Conservation (phyloP, 1,140 invertebrate genomes). For the Drosophila ananassae region DNA sequence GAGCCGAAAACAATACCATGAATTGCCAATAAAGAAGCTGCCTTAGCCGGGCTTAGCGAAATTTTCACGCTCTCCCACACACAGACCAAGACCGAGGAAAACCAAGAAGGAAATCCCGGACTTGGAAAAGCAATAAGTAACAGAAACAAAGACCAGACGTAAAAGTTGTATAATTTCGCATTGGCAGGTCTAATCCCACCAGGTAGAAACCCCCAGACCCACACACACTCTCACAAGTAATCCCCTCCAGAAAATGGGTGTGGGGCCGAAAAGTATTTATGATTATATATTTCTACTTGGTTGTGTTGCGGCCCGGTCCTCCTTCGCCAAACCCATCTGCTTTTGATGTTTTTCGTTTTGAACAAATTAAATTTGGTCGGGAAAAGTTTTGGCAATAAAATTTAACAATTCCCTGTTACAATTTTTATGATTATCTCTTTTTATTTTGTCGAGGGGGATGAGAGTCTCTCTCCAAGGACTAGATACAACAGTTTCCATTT, state of each 20-base stretch:
- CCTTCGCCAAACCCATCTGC: slow-evolving; percentile 64
- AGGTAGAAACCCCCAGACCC: slow-evolving; percentile 61
- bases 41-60: slow-evolving; percentile 77
- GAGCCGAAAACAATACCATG: slow-evolving; percentile 13
- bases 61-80: slow-evolving; percentile 76
- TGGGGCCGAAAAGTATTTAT: slow-evolving; percentile 60
- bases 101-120: neutral
- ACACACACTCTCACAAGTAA: slow-evolving; percentile 11
- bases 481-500: slow-evolving; percentile 55
- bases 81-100: slow-evolving; percentile 21
- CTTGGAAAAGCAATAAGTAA: slow-evolving; percentile 75
- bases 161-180: slow-evolving; percentile 81
- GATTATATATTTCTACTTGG: slow-evolving; percentile 47
- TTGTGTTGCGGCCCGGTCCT: slow-evolving; percentile 10
- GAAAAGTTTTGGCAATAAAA: slow-evolving; percentile 74
- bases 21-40: slow-evolving; percentile 65
- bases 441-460: slow-evolving; percentile 5
- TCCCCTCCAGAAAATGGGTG: slow-evolving; percentile 13
- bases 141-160: slow-evolving; percentile 57
- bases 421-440: slow-evolving; percentile 77
- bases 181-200: slow-evolving; percentile 79
- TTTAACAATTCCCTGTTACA: slow-evolving; percentile 77
- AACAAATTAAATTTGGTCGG: slow-evolving; percentile 72
- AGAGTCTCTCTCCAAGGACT: neutral
- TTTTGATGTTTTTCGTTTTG: slow-evolving; percentile 69